phyloP scores from a whole-genome alignment of 2,888 invertebrate genomes.

The Myathropa florea region DNA sequence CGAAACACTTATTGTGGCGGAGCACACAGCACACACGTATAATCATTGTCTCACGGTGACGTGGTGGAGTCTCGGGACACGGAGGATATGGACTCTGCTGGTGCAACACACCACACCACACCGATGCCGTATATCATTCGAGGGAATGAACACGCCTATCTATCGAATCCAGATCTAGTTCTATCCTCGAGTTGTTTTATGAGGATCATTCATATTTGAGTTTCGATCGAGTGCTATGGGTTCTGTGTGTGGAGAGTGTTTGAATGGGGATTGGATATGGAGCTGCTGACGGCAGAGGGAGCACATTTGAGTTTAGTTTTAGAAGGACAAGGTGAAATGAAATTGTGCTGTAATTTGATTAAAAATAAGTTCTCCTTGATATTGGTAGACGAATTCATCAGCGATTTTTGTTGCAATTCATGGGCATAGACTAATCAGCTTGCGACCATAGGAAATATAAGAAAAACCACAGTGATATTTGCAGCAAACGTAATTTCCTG shows the following conservation, averaged over 20 bases:
- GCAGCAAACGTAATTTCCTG: too few relatives aligned
- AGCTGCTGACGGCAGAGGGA: not conserved
- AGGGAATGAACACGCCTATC: slow-evolving; percentile 41
- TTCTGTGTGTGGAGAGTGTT: not conserved
- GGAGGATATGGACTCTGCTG: not conserved
- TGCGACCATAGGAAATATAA: too few relatives aligned
- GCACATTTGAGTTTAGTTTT: slow-evolving; percentile 8
- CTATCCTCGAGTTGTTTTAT: slow-evolving; percentile 55
- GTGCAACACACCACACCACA: not conserved
- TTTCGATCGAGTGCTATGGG: slow-evolving; percentile 9
- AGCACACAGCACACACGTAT: slow-evolving; percentile 13
- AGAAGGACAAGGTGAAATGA: too few relatives aligned
- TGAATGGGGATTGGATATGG: not conserved
- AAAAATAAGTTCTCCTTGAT: too few relatives aligned
- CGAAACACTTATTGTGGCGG: slow-evolving; percentile 32
- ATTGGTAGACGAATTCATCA: too few relatives aligned
- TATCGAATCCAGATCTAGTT: slow-evolving; percentile 60
- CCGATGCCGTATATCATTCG: slow-evolving; percentile 52
- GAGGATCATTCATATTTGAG: slow-evolving; percentile 54
- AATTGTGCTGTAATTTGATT: too few relatives aligned
- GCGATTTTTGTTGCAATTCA: too few relatives aligned
- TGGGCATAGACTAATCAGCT: too few relatives aligned
- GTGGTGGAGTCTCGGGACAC: not conserved
- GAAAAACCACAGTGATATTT: too few relatives aligned
- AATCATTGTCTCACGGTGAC: slow-evolving; percentile 28